Evolutionary conservation across 2,888 invertebrate species (phyloP), one percentile per base, ranked within the genome.

Genomic region (Drosophila pseudotakahashii): DNA sequence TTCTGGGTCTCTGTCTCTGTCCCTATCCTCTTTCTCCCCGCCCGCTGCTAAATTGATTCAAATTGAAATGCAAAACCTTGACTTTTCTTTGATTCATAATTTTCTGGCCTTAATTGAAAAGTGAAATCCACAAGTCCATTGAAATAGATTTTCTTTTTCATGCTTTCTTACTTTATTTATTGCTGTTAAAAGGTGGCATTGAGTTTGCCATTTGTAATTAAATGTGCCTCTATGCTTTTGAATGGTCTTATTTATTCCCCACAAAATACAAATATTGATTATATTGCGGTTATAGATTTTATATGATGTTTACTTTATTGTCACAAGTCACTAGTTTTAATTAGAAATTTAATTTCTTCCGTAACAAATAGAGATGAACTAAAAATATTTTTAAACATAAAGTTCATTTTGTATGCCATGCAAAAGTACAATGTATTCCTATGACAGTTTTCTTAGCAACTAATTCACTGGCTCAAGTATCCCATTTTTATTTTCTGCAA

Each of bases 61-160:
- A 74, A 75, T 73, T 73, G 68, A 70, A 66, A 54, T 64, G 59
- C 41, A 50, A 70, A 74, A 63, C 76, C 71, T 74, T 78, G 59
- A 69, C 62, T 67, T 58, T 67, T 16, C 34, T 72, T 73, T 66
- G 52, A 58, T 34, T 60, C 48, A 53, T 68, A 68, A 64, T 61
- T 68, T 68, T 57, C 32, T 48, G 52, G 19, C 44, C 44, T 61
- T 82, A 77, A 88, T 81, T 88, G 55, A 81, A 82, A 79, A 60
- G 63, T 58, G 41, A 81, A 81, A 73, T 55, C 69, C 76, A 30
- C 45, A 70, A 68, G 51, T 60, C 63, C 59, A 73, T 74, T 80
- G 57, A 80, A 75, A 58, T 60, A 47, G 14, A 59, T 75, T 70
- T 51, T 58, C 53, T 62, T 53, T 62, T 51, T 66, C 70, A 48